A percentile compares a stretch with the other conserved stretches of the same genome.
These are phyloP conservation scores for Tethya wilhelma DNA, from an alignment of 37 sponge, comb jelly and placozoan species.

Conservation along the genomic window DNA sequence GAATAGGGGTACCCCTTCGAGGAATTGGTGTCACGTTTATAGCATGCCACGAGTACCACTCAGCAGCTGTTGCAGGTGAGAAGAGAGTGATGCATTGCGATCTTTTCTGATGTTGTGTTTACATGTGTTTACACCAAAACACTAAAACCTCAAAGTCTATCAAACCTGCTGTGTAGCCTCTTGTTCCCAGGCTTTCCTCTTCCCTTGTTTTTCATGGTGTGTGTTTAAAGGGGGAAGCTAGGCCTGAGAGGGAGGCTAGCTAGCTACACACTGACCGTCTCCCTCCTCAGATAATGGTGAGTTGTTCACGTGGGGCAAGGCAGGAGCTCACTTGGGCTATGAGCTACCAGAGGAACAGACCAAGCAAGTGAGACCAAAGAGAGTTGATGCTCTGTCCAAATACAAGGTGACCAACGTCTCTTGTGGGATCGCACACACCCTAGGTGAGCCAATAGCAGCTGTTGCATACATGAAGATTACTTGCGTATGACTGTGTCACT, in stretches of 20 bases:
- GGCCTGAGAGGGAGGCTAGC: not conserved
- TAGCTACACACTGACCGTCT: too few relatives aligned
- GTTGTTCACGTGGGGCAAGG: constrained; percentile 91
- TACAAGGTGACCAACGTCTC: constrained; percentile 50
- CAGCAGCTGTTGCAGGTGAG: constrained; percentile 85
- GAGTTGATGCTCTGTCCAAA: constrained; percentile 28
- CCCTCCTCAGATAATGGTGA: constrained; percentile 73
- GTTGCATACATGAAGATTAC: not conserved
- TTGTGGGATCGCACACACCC: constrained; percentile 72
- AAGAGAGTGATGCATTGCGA: too few relatives aligned
- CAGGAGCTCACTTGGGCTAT: constrained; percentile 73
- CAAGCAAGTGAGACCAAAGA: constrained; percentile 64
- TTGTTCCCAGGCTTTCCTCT: not conserved
- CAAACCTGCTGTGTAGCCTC: too few relatives aligned
- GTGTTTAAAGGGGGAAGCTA: not conserved
- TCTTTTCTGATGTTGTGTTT: too few relatives aligned
- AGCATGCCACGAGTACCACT: constrained; percentile 84
- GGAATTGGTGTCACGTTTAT: constrained; percentile 62
- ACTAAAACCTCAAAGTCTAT: too few relatives aligned
- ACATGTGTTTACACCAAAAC: too few relatives aligned
- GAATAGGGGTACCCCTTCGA: constrained; percentile 73
- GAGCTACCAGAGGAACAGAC: constrained; percentile 33
- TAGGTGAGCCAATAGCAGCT: constrained; percentile 35
- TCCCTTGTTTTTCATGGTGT: not conserved
- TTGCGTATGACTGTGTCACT: not conserved